A percentile compares a stretch with the other conserved stretches of the same genome.
phyloP scores from a whole-genome alignment of 2,888 invertebrate species.

The Yponomeuta plumbellus region DNA sequence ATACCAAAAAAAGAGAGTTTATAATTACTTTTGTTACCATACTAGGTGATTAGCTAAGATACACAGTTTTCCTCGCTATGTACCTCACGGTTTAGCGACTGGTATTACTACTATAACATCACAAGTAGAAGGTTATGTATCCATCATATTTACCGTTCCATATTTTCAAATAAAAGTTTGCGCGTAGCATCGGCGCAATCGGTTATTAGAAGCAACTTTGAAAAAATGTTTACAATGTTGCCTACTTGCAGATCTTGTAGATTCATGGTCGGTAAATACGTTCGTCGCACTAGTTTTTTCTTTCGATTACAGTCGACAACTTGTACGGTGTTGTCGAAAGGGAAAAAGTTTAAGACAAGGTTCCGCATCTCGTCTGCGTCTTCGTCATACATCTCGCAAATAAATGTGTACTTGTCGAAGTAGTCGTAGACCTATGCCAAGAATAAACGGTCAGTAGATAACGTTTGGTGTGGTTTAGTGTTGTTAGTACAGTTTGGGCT shows the following conservation, averaged over 20 bases:
- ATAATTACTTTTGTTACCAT: too few relatives aligned
- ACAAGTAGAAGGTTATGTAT: too few relatives aligned
- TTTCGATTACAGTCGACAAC: constrained; percentile 79
- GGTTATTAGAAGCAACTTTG: constrained; percentile 81
- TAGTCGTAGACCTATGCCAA: constrained; percentile 59
- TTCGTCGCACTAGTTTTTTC: constrained; percentile 79
- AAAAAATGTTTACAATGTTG: constrained; percentile 83
- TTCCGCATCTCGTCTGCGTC: constrained; percentile 81
- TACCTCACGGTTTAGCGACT: too few relatives aligned
- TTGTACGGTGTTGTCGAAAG: constrained; percentile 87
- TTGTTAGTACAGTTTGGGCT: too few relatives aligned
- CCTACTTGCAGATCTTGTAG: constrained; percentile 84
- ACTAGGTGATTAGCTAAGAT: too few relatives aligned
- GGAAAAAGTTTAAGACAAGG: constrained; percentile 85
- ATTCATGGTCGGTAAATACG: constrained; percentile 78
- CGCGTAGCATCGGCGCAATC: constrained; percentile 84
- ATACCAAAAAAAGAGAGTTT: too few relatives aligned
- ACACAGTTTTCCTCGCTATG: too few relatives aligned
- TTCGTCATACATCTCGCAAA: constrained; percentile 91
- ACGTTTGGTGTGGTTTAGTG: too few relatives aligned
- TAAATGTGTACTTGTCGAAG: constrained; percentile 76
- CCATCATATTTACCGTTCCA: constrained; percentile 74
- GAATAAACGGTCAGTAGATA: neutral
- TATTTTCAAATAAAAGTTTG: constrained; percentile 74
- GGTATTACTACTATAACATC: too few relatives aligned